Evolutionary conservation across 2,888 invertebrate species (phyloP).

Genomic region (Eupithecia tripunctaria): DNA sequence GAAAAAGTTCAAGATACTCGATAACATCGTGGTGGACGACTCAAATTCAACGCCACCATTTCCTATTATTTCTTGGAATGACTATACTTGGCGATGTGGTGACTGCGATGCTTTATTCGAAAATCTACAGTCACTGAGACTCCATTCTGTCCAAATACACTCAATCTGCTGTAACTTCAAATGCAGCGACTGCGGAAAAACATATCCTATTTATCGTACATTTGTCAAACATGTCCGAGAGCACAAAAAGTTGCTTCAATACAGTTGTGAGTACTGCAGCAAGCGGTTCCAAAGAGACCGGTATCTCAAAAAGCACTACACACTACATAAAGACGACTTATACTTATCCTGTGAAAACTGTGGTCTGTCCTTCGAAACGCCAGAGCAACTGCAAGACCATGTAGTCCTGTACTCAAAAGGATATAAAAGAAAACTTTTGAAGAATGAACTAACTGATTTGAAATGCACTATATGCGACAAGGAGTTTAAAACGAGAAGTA

Average conservation of each 20-base stretch:
- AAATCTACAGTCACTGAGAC: conserved; percentile 65
- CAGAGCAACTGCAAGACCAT: conserved; percentile 69
- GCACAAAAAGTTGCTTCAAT: conserved; percentile 66
- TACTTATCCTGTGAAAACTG: conserved; percentile 64
- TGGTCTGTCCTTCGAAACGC: conserved; percentile 63
- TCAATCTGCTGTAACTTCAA: conserved; percentile 70
- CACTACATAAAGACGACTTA: conserved; percentile 35
- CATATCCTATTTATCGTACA: conserved; percentile 54
- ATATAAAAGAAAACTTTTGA: conserved; percentile 53
- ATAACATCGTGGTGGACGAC: conserved; percentile 44
- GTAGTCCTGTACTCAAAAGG: conserved; percentile 61
- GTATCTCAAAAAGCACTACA: conserved; percentile 62
- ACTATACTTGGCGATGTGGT: conserved; percentile 71
- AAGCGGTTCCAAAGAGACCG: conserved; percentile 58
- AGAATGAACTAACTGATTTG: conserved; percentile 57
- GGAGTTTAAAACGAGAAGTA: conserved; percentile 73
- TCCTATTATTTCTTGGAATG: conserved; percentile 65
- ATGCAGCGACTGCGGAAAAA: conserved; percentile 70
- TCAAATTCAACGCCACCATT: conserved; percentile 34
- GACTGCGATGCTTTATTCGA: conserved; percentile 75
- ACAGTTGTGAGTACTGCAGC: conserved; percentile 75
- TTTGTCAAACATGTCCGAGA: conserved; percentile 70
- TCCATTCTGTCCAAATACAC: conserved; percentile 75
- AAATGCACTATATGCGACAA: conserved; percentile 73
- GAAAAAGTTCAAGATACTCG: conserved; percentile 51